Conservation (phyloP, 2,888 invertebrate genomes). For the Aethes cnicana region DNA sequence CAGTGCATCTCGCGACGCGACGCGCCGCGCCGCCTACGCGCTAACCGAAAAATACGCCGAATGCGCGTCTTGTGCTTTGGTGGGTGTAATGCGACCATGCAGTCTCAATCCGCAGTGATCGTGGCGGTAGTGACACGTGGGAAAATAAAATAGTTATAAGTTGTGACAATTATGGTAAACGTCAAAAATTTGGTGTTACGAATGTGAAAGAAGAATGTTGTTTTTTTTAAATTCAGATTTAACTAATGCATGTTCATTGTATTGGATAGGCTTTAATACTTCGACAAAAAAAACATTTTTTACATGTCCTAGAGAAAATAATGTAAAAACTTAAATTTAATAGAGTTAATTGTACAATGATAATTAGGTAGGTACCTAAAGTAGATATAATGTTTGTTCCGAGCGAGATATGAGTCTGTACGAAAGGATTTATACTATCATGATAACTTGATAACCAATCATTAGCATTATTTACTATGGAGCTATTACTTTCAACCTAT, state of each 20-base stretch:
- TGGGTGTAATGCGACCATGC: no score
- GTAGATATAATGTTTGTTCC: not conserved
- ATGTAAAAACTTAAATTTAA: not conserved
- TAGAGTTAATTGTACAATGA: constrained; percentile 5
- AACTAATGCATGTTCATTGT: no score
- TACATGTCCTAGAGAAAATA: no score
- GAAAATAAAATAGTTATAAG: no score
- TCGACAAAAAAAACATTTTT: no score
- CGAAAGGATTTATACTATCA: constrained; percentile 20
- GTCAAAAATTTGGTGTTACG: not conserved
- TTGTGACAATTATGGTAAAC: no score
- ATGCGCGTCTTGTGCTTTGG: not conserved
- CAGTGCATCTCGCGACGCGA: constrained; percentile 58
- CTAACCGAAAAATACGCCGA: not conserved
- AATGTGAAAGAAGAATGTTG: not conserved
- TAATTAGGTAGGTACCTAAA: not conserved
- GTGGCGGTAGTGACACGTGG: no score
- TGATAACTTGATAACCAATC: constrained; percentile 19
- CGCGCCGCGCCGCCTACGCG: constrained; percentile 46
- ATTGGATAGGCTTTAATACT: no score
- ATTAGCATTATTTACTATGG: constrained; percentile 14
- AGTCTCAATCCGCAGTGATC: no score
- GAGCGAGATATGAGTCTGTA: constrained; percentile 2
- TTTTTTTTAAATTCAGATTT: no score
- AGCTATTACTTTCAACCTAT: constrained; percentile 2